Evolutionary conservation across 2,797 vertebrate species (phyloP).

Genomic region (Monodelphis domestica): DNA sequence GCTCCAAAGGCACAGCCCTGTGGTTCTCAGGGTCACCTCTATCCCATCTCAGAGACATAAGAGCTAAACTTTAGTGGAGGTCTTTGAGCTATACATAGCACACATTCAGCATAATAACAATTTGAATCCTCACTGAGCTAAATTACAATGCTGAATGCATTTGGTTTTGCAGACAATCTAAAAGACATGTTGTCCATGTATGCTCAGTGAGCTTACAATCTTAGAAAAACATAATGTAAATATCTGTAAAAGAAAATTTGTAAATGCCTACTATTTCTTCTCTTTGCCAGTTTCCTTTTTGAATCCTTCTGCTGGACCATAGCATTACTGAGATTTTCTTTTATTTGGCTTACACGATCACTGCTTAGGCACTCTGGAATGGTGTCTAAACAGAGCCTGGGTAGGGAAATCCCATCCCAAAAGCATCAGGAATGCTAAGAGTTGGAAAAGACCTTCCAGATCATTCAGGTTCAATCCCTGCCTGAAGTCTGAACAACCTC

Average conservation of each 20-base stretch:
- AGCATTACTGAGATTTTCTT: neutral
- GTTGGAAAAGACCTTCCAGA: neutral
- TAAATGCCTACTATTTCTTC: neutral
- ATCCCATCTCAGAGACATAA: neutral
- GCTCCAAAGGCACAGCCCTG: neutral
- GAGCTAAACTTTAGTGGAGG: neutral
- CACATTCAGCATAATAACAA: neutral
- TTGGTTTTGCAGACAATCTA: neutral
- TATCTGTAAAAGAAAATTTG: no score
- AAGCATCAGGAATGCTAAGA: neutral
- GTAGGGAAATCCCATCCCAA: neutral
- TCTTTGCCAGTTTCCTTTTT: neutral
- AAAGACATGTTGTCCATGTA: neutral
- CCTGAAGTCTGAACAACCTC: neutral
- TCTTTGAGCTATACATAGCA: neutral
- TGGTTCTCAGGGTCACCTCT: neutral
- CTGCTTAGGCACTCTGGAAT: neutral
- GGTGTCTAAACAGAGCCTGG: neutral
- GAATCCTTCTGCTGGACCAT: neutral
- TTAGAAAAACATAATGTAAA: neutral
- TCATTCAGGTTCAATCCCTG: neutral
- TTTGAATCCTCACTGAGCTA: neutral
- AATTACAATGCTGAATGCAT: neutral
- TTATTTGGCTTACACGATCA: neutral
- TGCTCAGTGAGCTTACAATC: neutral